phyloP scores from a whole-genome alignment of 1,140 invertebrate species.

The Ruditapes philippinarum region DNA sequence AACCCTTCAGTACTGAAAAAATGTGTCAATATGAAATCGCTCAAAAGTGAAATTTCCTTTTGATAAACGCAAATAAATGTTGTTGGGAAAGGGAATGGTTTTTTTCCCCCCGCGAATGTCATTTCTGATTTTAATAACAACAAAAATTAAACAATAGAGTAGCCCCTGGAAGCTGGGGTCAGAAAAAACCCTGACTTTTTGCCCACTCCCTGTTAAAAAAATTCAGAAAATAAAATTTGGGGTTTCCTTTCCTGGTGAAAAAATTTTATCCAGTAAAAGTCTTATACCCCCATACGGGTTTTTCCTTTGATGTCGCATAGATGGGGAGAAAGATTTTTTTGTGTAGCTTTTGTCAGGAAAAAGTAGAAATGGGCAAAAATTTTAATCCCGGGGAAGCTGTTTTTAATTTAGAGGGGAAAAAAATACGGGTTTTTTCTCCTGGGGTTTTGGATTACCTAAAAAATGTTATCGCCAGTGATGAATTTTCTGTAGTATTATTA shows the following conservation, averaged over 20 bases:
- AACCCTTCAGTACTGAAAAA: too few species aligned
- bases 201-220: background rate
- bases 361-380: background rate
- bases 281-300: too few species aligned
- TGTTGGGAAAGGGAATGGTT: background rate
- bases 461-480: too few species aligned
- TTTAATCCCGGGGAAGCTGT: background rate
- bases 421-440: too few species aligned
- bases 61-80: background rate
- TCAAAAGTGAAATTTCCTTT: background rate
- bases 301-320: too few species aligned
- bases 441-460: too few species aligned
- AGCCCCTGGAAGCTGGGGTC: background rate
- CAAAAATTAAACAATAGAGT: background rate
- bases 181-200: background rate
- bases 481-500: too few species aligned
- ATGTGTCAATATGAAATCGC: too few species aligned
- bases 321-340: background rate
- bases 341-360: too few species aligned
- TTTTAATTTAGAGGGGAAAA: too few species aligned
- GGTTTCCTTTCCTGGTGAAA: too few species aligned
- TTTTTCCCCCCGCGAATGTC: background rate
- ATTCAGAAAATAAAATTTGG: background rate
- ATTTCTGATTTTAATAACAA: background rate
- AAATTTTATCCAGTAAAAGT: too few species aligned